Evolutionary conservation across 2,797 vertebrate species (phyloP), one percentile per base, ranked within the genome.

Genomic region (Dermochelys coriacea): DNA sequence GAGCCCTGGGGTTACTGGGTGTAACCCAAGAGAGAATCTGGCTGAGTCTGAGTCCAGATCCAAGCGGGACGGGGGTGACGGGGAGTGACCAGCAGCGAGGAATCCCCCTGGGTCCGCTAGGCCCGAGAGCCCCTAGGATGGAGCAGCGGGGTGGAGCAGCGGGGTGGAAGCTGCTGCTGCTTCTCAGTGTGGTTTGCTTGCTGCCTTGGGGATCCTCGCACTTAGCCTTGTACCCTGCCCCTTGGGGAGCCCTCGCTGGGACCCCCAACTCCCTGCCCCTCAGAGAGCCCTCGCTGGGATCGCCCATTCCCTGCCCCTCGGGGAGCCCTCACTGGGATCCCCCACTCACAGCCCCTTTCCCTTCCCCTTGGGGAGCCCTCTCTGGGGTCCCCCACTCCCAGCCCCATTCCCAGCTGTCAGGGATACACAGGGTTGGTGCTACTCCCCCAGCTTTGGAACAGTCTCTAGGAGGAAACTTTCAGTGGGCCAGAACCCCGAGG

Each of bases 221-320:
- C 4, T 4, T 8, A 68, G 15, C 34, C 31, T 68, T n/a, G 8
- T 10, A 19, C 34, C 61, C 31, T n/a, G 34, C 29, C 61, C 61
- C 61, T n/a, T 8, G 8, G 61, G 34, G 8, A 19, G 31, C 12
- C 29, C 12, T 15, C 2, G 5, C 31, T 61, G 29, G 29, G 59
- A 61, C 1, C 52, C 52, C 52, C 52, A 8, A 21, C 3, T 52
- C 19, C 52, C 6, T 61, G 59, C 29, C 31, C 3, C 6, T 61
- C 2, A 3, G 12, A 29, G 3, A 61, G 3, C 12, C 29, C 12
- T 9, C 1, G 5, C 29, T 34, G 57, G 12, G 57, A 14, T 0
- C 29, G 57, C 57, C 51, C 8, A 52, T 5, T 31, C 12, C 12
- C 57, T 59, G 57, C 57, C 12, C 12, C 29, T 59, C 5, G 3